phyloP scores from a whole-genome alignment of 1,140 invertebrate genomes.

The Elysia chlorotica region DNA sequence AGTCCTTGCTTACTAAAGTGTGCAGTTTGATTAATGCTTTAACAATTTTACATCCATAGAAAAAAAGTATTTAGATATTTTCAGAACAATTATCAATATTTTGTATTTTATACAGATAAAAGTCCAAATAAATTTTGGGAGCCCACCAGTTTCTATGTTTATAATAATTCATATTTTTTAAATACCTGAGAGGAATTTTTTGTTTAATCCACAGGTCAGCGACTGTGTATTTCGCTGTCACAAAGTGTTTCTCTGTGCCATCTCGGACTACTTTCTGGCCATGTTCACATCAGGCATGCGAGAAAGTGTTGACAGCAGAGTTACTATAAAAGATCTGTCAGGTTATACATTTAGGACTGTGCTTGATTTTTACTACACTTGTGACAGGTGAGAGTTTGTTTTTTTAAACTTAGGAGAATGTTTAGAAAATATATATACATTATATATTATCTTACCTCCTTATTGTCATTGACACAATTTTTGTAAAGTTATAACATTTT shows the following conservation, averaged over 20 bases:
- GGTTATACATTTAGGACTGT: conserved; percentile 30
- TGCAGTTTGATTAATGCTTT: too few species aligned
- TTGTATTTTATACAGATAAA: too few species aligned
- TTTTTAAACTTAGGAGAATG: too few species aligned
- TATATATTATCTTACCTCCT: too few species aligned
- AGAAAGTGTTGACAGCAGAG: conserved; percentile 64
- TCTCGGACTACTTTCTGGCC: conserved; percentile 88
- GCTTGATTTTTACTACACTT: conserved; percentile 38
- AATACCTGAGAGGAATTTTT: background rate
- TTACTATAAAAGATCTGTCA: conserved; percentile 26
- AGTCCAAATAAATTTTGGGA: too few species aligned
- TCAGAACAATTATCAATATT: too few species aligned
- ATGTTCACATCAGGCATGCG: conserved; percentile 86
- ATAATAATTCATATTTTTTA: background rate
- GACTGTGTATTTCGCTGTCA: conserved; percentile 17
- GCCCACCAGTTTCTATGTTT: background rate
- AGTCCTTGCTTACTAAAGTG: too few species aligned
- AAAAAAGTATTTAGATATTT: too few species aligned
- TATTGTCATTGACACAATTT: too few species aligned
- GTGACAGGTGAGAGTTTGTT: conserved; percentile 30
- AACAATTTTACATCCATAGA: too few species aligned
- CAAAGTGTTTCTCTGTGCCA: conserved; percentile 77
- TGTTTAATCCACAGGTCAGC: conserved; percentile 9
- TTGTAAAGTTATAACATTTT: too few species aligned
- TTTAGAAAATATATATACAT: too few species aligned